A percentile compares a stretch with the other conserved stretches of the same genome.
phyloP scores from a whole-genome alignment of 2,113 vertebrate genomes.

The Tupaia tana region DNA sequence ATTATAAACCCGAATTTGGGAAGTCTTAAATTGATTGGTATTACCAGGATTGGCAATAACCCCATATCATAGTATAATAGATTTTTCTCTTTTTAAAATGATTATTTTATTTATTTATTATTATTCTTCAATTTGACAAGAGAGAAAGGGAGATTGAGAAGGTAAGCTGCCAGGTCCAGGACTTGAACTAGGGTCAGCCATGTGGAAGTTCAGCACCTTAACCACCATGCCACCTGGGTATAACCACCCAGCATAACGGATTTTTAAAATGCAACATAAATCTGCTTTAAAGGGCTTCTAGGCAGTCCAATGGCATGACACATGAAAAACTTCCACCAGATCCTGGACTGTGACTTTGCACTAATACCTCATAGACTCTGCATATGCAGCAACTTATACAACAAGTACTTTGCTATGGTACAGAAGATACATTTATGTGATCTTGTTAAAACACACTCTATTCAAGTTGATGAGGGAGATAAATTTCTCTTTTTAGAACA shows the following conservation, averaged over 20 bases:
- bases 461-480: background rate
- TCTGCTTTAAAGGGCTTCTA: slow-evolving; percentile 59
- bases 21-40: slow-evolving; percentile 75
- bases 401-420: background rate
- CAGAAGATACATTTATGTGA: background rate
- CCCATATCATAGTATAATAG: slow-evolving; percentile 39
- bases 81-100: too few relatives aligned
- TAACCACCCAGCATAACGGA: slow-evolving; percentile 65
- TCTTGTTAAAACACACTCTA: background rate
- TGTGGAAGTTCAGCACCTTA: too few relatives aligned
- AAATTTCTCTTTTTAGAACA: slow-evolving; percentile 47
- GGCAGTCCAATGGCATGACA: slow-evolving; percentile 39
- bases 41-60: slow-evolving; percentile 68
- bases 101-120: too few relatives aligned
- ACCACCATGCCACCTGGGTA: too few relatives aligned
- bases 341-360: background rate
- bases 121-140: too few relatives aligned
- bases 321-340: slow-evolving; percentile 63
- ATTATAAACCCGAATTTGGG: slow-evolving; percentile 78
- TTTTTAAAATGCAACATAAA: slow-evolving; percentile 74
- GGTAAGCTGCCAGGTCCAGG: too few relatives aligned
- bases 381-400: background rate
- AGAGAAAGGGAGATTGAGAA: too few relatives aligned
- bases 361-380: background rate
- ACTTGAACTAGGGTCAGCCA: too few relatives aligned